phyloP scores from a whole-genome alignment of 2,888 invertebrate genomes.

The Fragum fragum region DNA sequence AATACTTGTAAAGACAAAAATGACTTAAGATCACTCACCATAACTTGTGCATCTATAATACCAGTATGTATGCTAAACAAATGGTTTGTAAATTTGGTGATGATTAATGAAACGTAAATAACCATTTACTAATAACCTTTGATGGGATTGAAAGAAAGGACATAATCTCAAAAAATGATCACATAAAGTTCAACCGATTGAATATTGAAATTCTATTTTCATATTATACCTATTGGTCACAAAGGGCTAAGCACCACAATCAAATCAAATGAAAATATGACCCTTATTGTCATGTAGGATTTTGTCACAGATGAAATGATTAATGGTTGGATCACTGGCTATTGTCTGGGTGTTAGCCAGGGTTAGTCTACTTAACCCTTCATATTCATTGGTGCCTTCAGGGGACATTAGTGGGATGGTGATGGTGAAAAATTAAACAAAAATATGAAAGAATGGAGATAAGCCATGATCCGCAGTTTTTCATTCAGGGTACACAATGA shows the following conservation, averaged over 20 bases:
- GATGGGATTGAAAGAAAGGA: neutral
- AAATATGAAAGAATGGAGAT: no score
- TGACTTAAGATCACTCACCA: no score
- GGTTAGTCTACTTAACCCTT: neutral
- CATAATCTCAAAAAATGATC: neutral
- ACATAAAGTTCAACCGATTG: neutral
- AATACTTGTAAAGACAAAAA: no score
- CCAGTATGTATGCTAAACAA: no score
- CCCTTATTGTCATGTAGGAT: neutral
- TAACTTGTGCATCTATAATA: no score
- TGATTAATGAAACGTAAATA: no score
- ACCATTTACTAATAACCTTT: neutral
- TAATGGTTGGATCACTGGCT: neutral
- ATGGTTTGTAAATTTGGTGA: no score
- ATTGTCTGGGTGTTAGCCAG: neutral
- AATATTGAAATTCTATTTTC: slow-evolving; percentile 1
- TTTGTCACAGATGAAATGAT: neutral
- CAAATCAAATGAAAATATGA: slow-evolving; percentile 3
- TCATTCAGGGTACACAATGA: no score
- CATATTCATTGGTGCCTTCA: no score
- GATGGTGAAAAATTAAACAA: no score
- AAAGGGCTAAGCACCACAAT: neutral
- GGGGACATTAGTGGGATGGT: no score
- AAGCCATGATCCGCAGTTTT: no score
- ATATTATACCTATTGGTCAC: neutral